Base-by-base conservation (phyloP, 2,888 invertebrate species). In the Acanthacorydalis orientalis region DNA sequence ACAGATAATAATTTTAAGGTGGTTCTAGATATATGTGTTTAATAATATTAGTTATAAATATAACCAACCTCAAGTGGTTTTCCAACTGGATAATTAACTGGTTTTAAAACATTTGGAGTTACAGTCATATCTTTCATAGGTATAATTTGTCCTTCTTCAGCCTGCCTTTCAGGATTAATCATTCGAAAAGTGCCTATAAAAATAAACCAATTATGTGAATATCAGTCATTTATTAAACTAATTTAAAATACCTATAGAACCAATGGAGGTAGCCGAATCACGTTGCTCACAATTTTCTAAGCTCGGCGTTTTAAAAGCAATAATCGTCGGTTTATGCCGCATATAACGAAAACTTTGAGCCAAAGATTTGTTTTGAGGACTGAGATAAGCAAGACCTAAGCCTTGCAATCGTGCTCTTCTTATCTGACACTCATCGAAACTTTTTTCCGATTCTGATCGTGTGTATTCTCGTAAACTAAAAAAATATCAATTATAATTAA, bases 281-380 rank as follows among this genome's bases (percentile, higher is more conserved):
- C 73, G 63, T 14, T 72, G 62, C 51, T 84, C 80, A 55, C 74
- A 77, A 56, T 78, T 76, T 53, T 87, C 85, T 48, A 81, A 63
- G 62, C 81, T 83, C 1, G 89, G 89, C 2, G 88, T 84, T 64
- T 86, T 84, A 60, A 88, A 86, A 1, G 87, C 85, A 44, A 90
- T 86, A 52, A 90, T 86, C 0, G 87, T 85, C 0, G 91, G 91
- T 57, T 90, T 90, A 54, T 80, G 81, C 41, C 90, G 67, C 87
- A 90, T 87, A 60, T 89, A 90, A n/a, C 88, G 74, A 65, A 89
- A 89, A 60, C 86, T 85, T 59, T 87, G 85, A 0, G 86, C 87
- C 51, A 88, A 65, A 1, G 83, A 82, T 55, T 78, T 80, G 60
- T 85, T 83, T 60, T 83, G 86, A 1, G 85, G 85, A 57, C 80